Evolutionary conservation across 2,113 vertebrate genomes (phyloP).

Genomic region (Scomber japonicus): DNA sequence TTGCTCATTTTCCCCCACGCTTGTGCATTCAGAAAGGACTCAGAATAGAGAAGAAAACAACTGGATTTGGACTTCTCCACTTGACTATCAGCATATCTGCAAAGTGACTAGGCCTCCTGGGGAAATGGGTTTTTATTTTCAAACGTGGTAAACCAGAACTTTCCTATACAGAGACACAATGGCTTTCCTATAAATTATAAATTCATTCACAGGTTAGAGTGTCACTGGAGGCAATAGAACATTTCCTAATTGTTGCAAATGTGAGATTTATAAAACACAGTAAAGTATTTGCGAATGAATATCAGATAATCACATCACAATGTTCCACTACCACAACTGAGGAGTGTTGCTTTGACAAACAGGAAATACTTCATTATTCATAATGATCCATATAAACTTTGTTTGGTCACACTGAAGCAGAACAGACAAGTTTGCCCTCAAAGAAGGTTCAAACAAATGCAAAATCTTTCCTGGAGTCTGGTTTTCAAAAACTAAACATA

Average conservation of each 20-base stretch:
- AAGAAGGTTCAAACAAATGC: not conserved
- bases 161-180: conserved; percentile 42
- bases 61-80: conserved; percentile 60
- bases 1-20: conserved; percentile 22
- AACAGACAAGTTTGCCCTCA: not conserved
- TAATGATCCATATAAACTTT: not conserved
- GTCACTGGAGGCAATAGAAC: not conserved
- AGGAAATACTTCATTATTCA: conserved; percentile 30
- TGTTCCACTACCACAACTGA: not conserved
- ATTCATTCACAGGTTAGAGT: conserved; percentile 22
- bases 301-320: conserved; percentile 3
- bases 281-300: not conserved
- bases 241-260: not conserved
- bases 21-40: conserved; percentile 56
- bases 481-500: conserved; percentile 13
- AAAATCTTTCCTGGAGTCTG: not conserved
- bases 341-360: conserved; percentile 3
- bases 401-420: not conserved
- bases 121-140: conserved; percentile 60
- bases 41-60: conserved; percentile 51
- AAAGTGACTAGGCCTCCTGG: conserved; percentile 58
- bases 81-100: conserved; percentile 61
- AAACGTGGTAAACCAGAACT: conserved; percentile 53
- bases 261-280: not conserved
- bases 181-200: conserved; percentile 20